phyloP scores from a whole-genome alignment of 2,888 invertebrate genomes.

The Salpingus planirostris region DNA sequence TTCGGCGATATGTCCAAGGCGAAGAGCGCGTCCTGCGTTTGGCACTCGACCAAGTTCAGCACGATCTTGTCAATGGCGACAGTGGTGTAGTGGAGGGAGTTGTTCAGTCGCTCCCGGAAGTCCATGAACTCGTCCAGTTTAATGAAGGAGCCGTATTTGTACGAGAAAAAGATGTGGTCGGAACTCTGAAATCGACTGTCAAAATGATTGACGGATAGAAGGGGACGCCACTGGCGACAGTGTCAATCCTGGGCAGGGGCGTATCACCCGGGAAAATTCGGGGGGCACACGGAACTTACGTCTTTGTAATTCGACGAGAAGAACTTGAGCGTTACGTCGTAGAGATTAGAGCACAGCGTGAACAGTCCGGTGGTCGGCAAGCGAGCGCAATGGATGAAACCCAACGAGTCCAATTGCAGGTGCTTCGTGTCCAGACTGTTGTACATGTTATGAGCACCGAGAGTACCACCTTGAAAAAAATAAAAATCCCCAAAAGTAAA shows the following conservation, averaged over 20 bases:
- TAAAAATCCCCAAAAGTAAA: no score
- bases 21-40: constrained; percentile 45
- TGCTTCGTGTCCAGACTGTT: constrained; percentile 83
- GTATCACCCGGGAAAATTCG: background rate
- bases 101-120: constrained; percentile 70
- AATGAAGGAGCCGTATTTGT: constrained; percentile 90
- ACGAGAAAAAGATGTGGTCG: constrained; percentile 84
- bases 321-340: constrained; percentile 72
- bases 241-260: background rate
- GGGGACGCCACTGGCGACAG: background rate
- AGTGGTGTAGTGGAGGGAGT: constrained; percentile 69
- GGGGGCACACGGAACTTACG: constrained; percentile 45
- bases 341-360: constrained; percentile 57
- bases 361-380: constrained; percentile 65
- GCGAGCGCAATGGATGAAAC: constrained; percentile 72
- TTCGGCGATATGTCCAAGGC: constrained; percentile 52
- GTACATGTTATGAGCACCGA: constrained; percentile 66
- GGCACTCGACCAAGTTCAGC: constrained; percentile 54
- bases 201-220: no score
- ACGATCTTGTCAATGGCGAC: constrained; percentile 60
- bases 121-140: constrained; percentile 86
- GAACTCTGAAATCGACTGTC: constrained; percentile 55
- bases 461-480: constrained; percentile 69
- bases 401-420: constrained; percentile 85
- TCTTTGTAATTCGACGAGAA: constrained; percentile 85